Evolutionary conservation across 2,113 vertebrate species (phyloP).

Genomic region (Sylvia atricapilla): DNA sequence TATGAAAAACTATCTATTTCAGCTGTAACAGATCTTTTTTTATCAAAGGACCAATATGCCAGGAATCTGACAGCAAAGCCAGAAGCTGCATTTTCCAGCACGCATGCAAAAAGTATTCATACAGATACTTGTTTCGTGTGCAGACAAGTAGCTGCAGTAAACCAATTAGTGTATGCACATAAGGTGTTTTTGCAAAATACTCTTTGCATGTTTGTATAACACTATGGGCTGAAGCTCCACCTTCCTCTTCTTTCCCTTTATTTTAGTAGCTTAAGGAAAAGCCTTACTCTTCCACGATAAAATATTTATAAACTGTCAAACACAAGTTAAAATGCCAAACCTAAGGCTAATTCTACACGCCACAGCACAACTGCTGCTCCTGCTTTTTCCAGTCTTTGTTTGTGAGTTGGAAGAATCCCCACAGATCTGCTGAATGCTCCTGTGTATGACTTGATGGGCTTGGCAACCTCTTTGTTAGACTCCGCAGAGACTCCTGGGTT

Average conservation of each 20-base stretch:
- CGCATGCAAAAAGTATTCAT: background rate
- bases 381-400: background rate
- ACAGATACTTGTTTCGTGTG: background rate
- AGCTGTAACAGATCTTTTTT: background rate
- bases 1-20: background rate
- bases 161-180: background rate
- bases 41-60: background rate
- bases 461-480: conserved; percentile 53
- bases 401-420: conserved; percentile 22
- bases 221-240: background rate
- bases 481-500: conserved; percentile 24
- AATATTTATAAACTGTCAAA: background rate
- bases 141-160: conserved; percentile 20
- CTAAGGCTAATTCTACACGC: background rate
- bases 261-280: conserved; percentile 28
- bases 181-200: background rate
- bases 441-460: conserved; percentile 23
- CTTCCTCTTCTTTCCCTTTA: background rate
- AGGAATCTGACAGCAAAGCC: background rate
- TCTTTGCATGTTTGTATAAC: background rate
- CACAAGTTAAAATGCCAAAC: background rate
- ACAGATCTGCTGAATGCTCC: background rate
- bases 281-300: background rate
- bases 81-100: background rate
- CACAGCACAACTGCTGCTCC: background rate